Conservation (phyloP, 2,113 vertebrate species). For the Nyctibius bracteatus region DNA sequence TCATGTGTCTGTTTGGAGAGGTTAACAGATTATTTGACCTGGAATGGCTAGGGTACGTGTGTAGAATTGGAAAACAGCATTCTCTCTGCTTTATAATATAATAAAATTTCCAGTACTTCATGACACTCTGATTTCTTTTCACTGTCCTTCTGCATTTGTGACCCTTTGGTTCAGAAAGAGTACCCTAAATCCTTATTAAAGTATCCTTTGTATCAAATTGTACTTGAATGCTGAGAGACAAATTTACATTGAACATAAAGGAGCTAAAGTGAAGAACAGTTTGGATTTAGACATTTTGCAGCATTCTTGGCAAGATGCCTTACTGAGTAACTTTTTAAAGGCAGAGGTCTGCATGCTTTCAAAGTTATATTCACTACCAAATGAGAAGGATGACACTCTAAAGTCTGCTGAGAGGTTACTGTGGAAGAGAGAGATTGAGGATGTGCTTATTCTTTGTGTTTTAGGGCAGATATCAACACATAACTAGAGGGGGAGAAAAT, state of each 20-base stretch:
- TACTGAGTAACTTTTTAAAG: neutral
- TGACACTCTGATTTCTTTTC: slow-evolving; percentile 2
- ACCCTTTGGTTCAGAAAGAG: slow-evolving; percentile 12
- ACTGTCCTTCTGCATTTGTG: neutral
- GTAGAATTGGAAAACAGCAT: neutral
- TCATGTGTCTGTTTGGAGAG: neutral
- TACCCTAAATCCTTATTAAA: slow-evolving; percentile 24
- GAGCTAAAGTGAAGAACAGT: neutral
- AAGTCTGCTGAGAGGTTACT: neutral
- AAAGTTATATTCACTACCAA: neutral
- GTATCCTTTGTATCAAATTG: neutral
- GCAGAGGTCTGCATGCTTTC: neutral
- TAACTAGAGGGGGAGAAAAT: neutral
- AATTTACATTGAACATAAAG: neutral
- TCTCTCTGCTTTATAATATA: neutral
- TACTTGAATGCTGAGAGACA: neutral
- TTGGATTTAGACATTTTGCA: neutral
- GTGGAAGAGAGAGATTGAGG: neutral
- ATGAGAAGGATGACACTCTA: neutral
- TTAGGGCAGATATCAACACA: neutral
- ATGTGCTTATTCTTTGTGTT: neutral
- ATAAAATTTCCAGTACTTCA: slow-evolving; percentile 1
- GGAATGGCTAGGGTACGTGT: neutral
- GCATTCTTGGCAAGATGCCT: neutral
- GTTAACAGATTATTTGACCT: slow-evolving; percentile 15